Percentiles rank a stretch among this genome's conserved stretches.
These are phyloP conservation scores for Rhombomys opimus DNA, from an alignment of 2,113 vertebrate species.

Conservation along the genomic window DNA sequence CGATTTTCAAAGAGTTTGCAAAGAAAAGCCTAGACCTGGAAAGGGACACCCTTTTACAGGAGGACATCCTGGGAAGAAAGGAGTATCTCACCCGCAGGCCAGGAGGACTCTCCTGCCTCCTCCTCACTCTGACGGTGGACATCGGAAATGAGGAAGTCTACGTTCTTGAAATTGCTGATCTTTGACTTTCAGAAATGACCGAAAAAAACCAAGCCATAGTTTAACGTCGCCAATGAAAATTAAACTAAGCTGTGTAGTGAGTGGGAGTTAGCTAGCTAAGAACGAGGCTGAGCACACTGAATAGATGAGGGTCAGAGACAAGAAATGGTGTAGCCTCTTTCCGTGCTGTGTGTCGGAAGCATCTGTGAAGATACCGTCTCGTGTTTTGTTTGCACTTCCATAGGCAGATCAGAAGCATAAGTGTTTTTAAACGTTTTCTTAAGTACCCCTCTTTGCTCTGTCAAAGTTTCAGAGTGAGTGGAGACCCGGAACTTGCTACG, in stretches of 20 bases:
- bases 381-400: background rate
- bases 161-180: background rate
- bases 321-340: background rate
- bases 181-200: conserved; percentile 25
- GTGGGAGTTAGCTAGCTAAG: background rate
- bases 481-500: background rate
- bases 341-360: background rate
- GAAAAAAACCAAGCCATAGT: background rate
- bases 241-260: background rate
- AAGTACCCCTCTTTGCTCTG: background rate
- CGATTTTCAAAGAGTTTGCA: conserved; percentile 12
- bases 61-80: background rate
- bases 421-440: background rate
- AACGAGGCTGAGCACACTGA: background rate
- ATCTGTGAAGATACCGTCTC: background rate
- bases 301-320: background rate
- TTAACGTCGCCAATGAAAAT: conserved; percentile 11
- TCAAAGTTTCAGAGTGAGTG: background rate
- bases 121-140: background rate
- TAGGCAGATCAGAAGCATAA: background rate
- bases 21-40: background rate
- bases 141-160: background rate
- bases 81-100: background rate
- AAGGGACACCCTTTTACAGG: background rate
- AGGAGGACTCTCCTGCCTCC: background rate